Evolutionary conservation across 64 coral and sea anemone species (phyloP).

Genomic region (Exaiptasia diaphana): DNA sequence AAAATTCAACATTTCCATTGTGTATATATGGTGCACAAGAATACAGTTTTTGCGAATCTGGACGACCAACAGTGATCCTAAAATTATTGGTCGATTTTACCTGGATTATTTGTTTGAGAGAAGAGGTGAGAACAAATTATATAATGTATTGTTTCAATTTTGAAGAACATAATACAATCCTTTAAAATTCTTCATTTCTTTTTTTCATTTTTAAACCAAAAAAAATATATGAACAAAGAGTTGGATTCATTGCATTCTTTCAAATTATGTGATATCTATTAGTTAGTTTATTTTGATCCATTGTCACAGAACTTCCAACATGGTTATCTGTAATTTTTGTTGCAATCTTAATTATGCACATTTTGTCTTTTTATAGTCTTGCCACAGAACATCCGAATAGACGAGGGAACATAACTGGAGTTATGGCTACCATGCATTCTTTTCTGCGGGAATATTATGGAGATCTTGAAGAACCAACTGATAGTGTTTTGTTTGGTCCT

Average conservation of each 20-base stretch:
- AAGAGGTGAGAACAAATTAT: neutral
- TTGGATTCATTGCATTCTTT: too few relatives aligned
- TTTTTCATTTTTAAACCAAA: too few relatives aligned
- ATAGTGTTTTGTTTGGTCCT: conserved; percentile 16
- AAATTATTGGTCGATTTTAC: conserved; percentile 1
- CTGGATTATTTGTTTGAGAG: conserved; percentile 5
- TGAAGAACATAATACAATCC: too few relatives aligned
- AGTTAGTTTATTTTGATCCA: too few relatives aligned
- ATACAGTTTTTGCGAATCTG: conserved; percentile 1
- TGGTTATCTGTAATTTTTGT: neutral
- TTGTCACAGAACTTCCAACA: too few relatives aligned
- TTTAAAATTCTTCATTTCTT: too few relatives aligned
- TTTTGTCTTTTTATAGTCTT: conserved; percentile 14
- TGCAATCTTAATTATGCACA: neutral
- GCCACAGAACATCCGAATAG: conserved; percentile 5
- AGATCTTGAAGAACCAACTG: conserved; percentile 22
- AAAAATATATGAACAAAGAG: too few relatives aligned
- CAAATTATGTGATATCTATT: too few relatives aligned
- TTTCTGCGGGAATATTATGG: neutral
- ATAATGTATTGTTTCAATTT: neutral
- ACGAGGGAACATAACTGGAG: conserved; percentile 19
- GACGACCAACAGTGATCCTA: neutral
- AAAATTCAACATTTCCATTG: conserved; percentile 16
- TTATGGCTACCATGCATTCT: conserved; percentile 16
- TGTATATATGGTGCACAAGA: conserved; percentile 21